A percentile compares a stretch with the other conserved stretches of the same genome.
phyloP scores from a whole-genome alignment of 2,113 vertebrate species.

The Thamnophis sirtalis region DNA sequence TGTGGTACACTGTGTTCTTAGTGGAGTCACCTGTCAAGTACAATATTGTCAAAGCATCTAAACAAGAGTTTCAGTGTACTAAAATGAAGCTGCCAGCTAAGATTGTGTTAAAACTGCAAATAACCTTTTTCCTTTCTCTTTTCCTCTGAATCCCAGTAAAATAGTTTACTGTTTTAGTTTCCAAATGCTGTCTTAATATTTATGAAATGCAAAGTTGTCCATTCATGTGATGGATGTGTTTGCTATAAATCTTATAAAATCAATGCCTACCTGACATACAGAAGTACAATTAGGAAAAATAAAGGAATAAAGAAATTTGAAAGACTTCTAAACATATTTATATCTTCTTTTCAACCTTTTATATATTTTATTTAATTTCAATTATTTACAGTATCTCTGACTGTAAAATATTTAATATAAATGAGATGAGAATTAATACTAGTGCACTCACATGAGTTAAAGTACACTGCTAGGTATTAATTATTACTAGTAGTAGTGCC shows the following conservation, averaged over 20 bases:
- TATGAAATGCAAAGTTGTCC: not conserved
- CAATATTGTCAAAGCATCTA: constrained; percentile 21
- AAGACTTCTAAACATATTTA: not conserved
- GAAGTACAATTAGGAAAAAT: not conserved
- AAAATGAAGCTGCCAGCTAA: constrained; percentile 10
- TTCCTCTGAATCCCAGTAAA: not conserved
- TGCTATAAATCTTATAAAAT: not conserved
- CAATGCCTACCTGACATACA: not conserved
- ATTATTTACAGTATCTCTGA: not conserved
- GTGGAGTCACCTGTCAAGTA: not conserved
- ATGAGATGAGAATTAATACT: not conserved
- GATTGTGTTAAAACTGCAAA: not conserved
- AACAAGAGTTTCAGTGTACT: constrained; percentile 21
- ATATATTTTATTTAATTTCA: not conserved
- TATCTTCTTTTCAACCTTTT: not conserved
- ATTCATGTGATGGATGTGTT: not conserved
- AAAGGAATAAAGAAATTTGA: not conserved
- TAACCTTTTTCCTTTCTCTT: not conserved
- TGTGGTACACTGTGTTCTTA: not conserved
- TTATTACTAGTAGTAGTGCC: not conserved
- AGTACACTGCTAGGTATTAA: not conserved
- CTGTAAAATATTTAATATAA: not conserved
- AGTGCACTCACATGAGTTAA: not conserved
- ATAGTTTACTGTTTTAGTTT: not conserved
- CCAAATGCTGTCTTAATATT: not conserved